Base-by-base conservation (phyloP, 2,888 invertebrate species). In the Drosophila multiciliata region DNA sequence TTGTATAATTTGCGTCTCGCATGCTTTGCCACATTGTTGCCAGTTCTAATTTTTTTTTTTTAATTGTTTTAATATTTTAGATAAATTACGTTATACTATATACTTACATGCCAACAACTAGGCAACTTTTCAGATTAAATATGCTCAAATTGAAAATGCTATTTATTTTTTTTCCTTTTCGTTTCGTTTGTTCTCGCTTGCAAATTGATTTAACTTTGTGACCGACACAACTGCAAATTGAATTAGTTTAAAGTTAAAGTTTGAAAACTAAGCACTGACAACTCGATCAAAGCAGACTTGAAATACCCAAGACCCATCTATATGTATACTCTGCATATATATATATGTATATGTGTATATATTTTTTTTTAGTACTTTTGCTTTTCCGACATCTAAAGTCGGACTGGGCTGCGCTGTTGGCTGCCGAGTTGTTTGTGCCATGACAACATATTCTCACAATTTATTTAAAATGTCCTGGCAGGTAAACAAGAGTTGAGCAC, bases 131-230 rank as follows among this genome's bases (percentile, higher is more conserved):
- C n/a, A 26, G 49, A n/a, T 60, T 17, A 17, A n/a, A 57, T 23
- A 29, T 42, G n/a, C 17, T 49, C 3, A 40, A 40, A 45, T 63
- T 62, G 58, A 64, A 62, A 63, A 49, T 61, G 53, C 35, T 73
- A 50, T 23, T 17, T 36, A n/a, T 35, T 3, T 12, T 9, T 66
- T 32, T 40, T 2, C 23, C n/a, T 52, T 38, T 59, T 68, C 61
- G 32, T 54, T 48, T 72, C 23, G 38, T 66, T 50, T 69, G 50
- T 63, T 62, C 45, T 73, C 48, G 50, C 49, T 60, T 52, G 69
- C 66, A 80, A 84, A 84, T 85, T 85, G 83, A 79, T 60, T 84
- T 83, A 82, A 74, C 78, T 78, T 64, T 59, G 68, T 75, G 84
- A 75, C 73, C 80, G 82, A 80, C 75, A 80, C 66, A 83, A 72